Evolutionary conservation across 2,888 invertebrate genomes (phyloP).

Genomic region (Rosalia funebris): DNA sequence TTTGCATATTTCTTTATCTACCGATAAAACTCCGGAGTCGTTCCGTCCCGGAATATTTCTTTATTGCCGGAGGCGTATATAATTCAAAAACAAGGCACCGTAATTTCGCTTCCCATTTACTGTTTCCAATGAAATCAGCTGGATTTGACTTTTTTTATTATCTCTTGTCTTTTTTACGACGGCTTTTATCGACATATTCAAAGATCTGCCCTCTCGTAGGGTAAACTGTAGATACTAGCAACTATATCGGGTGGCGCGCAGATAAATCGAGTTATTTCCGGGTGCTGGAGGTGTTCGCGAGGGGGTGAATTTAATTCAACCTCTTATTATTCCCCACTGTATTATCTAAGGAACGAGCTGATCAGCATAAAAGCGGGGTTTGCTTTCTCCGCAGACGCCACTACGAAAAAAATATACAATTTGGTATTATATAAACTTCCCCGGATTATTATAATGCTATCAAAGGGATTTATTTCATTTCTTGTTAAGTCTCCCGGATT

Average conservation of each 20-base stretch:
- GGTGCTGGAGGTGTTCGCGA: too few species aligned
- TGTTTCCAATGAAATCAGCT: slow-evolving; percentile 27
- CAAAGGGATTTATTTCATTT: too few species aligned
- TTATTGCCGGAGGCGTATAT: background rate
- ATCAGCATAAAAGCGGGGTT: too few species aligned
- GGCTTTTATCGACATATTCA: slow-evolving; percentile 28
- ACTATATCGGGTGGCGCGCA: background rate
- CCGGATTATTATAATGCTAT: too few species aligned
- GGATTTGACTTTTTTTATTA: slow-evolving; percentile 28
- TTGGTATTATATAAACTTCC: too few species aligned
- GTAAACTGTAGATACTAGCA: background rate
- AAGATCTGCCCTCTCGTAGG: slow-evolving; percentile 11
- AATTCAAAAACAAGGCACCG: background rate
- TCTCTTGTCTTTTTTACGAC: slow-evolving; percentile 24
- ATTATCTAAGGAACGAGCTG: too few species aligned
- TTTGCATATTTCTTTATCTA: background rate
- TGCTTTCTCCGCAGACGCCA: too few species aligned
- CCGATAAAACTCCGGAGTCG: background rate
- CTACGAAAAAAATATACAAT: too few species aligned
- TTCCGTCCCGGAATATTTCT: background rate
- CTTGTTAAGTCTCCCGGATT: too few species aligned
- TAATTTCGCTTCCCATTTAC: slow-evolving; percentile 19
- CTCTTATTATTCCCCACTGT: too few species aligned
- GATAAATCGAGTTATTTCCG: slow-evolving; percentile 17
- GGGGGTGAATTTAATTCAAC: too few species aligned